A percentile compares a stretch with the other conserved stretches of the same genome.
Evolutionary conservation across 92 coral and sea anemone species (phyloP).

Genomic region (Ricordea florida): DNA sequence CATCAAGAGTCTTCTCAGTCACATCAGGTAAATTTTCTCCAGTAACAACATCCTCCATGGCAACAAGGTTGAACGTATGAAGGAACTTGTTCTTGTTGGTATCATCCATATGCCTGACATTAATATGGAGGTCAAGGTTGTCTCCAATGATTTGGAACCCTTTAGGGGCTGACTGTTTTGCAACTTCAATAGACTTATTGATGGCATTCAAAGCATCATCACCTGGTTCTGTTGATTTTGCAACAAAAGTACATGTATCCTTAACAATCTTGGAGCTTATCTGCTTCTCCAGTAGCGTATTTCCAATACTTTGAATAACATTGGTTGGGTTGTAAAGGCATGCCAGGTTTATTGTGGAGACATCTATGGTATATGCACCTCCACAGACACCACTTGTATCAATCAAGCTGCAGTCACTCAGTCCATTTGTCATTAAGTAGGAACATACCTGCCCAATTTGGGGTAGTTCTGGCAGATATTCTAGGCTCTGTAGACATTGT

Average conservation of each 20-base stretch:
- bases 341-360: slow-evolving; percentile 17
- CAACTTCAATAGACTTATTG: neutral
- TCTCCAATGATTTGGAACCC: slow-evolving; percentile 59
- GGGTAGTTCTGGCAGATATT: slow-evolving; percentile 23
- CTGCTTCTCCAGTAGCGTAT: neutral
- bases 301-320: neutral
- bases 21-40: slow-evolving; percentile 24
- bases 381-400: neutral
- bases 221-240: neutral
- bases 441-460: slow-evolving; percentile 3
- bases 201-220: neutral
- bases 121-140: slow-evolving; percentile 44
- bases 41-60: slow-evolving; percentile 27
- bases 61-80: slow-evolving; percentile 48
- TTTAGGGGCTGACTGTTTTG: neutral
- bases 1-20: neutral
- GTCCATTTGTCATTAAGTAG: neutral
- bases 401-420: neutral
- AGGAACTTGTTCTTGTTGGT: slow-evolving; percentile 51
- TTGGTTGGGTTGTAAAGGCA: slow-evolving; percentile 10
- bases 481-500: neutral
- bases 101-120: slow-evolving; percentile 32
- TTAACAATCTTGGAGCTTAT: neutral
- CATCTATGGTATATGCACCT: neutral
- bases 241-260: slow-evolving; percentile 1